These are phyloP conservation scores for Megalopta genalis DNA, from an alignment of 1,140 invertebrate genomes.

Conservation along the genomic window DNA sequence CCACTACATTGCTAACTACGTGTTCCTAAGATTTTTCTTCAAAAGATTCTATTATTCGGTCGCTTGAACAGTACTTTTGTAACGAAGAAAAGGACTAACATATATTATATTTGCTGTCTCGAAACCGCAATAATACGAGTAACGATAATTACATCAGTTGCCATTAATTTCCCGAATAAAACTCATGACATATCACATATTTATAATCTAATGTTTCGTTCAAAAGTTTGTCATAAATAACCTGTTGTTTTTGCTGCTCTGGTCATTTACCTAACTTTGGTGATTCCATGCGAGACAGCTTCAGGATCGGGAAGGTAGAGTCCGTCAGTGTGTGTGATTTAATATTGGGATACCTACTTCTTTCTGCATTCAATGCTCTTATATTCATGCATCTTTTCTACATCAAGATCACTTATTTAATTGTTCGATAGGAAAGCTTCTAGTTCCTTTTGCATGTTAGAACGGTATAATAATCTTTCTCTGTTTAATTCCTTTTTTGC, in stretches of 20 bases:
- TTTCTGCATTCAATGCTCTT: slow-evolving; percentile 84
- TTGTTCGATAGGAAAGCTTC: slow-evolving; percentile 50
- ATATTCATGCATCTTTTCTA: slow-evolving; percentile 83
- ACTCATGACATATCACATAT: slow-evolving; percentile 5
- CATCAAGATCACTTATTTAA: slow-evolving; percentile 53
- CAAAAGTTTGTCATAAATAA: slow-evolving; percentile 53
- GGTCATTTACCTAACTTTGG: slow-evolving; percentile 52
- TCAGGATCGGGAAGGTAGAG: slow-evolving; percentile 87
- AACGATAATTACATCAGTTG: too few relatives aligned
- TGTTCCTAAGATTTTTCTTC: slow-evolving; percentile 3
- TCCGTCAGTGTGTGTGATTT: slow-evolving; percentile 83
- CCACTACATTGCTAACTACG: not conserved
- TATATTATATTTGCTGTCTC: not conserved
- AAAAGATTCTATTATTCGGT: not conserved
- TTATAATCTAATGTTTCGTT: not conserved
- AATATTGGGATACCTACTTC: slow-evolving; percentile 83
- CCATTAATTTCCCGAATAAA: not conserved
- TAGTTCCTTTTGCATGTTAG: slow-evolving; percentile 44
- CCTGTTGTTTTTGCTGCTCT: slow-evolving; percentile 71
- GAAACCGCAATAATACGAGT: too few relatives aligned
- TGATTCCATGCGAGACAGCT: slow-evolving; percentile 78
- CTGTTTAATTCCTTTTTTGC: slow-evolving; percentile 9
- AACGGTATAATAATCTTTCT: slow-evolving; percentile 14
- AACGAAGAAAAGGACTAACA: not conserved
- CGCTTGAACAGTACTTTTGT: not conserved